Percentiles rank a stretch among this genome's conserved stretches.
Conservation (phyloP, 1,140 invertebrate species). For the Drosophila albomicans region DNA sequence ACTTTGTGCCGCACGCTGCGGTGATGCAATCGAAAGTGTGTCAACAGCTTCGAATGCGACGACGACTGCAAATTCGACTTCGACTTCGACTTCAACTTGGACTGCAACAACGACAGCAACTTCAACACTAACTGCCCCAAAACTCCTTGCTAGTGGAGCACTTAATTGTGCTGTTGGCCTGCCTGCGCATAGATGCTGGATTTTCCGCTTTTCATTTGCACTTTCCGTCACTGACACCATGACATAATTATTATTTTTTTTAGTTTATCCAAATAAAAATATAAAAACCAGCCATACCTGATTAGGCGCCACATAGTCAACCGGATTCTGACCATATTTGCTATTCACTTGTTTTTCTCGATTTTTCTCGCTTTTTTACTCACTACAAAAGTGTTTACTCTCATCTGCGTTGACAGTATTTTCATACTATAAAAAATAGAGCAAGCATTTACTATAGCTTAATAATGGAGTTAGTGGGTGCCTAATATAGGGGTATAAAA, state of each 20-base stretch:
- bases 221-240: slow-evolving; percentile 81
- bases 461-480: background rate
- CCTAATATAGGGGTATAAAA: no score
- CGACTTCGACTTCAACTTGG: slow-evolving; percentile 14
- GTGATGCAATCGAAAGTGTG: slow-evolving; percentile 80
- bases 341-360: slow-evolving; percentile 50
- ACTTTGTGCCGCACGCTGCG: slow-evolving; percentile 38
- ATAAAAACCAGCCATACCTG: slow-evolving; percentile 62
- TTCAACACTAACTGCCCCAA: slow-evolving; percentile 17
- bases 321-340: slow-evolving; percentile 67
- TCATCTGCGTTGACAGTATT: background rate
- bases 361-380: slow-evolving; percentile 28
- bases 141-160: slow-evolving; percentile 47
- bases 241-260: slow-evolving; percentile 73
- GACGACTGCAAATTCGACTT: background rate
- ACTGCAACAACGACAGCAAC: background rate
- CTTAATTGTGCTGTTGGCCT: slow-evolving; percentile 42
- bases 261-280: slow-evolving; percentile 28
- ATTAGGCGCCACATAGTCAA: slow-evolving; percentile 61
- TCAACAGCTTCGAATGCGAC: slow-evolving; percentile 71
- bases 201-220: slow-evolving; percentile 80
- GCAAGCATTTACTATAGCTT: background rate
- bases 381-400: background rate
- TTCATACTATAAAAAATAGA: background rate
- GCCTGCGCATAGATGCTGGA: slow-evolving; percentile 38